These are phyloP conservation scores for Ellobius talpinus DNA, from an alignment of 2,113 vertebrate species.

Conservation along the genomic window DNA sequence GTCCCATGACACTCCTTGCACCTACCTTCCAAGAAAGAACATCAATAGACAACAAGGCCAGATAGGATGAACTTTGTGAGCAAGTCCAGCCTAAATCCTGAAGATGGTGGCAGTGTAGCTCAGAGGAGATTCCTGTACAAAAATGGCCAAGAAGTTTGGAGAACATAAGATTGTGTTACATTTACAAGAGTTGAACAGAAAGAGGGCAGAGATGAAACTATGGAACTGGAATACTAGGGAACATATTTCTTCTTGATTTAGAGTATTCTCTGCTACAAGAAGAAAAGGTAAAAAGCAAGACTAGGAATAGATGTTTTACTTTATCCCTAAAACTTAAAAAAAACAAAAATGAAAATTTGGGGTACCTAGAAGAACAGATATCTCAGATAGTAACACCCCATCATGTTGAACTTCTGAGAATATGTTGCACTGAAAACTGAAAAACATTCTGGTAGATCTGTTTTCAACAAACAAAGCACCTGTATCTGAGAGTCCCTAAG, in stretches of 20 bases:
- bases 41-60: background rate
- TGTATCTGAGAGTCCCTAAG: background rate
- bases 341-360: background rate
- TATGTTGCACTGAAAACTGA: background rate
- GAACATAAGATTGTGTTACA: background rate
- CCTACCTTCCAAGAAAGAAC: background rate
- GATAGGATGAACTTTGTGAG: background rate
- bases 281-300: slow-evolving; percentile 8
- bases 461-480: background rate
- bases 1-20: background rate
- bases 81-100: background rate
- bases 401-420: background rate
- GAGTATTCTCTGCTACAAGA: background rate
- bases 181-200: background rate
- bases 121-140: background rate
- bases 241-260: background rate
- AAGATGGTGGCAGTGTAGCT: background rate
- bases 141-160: background rate
- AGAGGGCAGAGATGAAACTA: background rate
- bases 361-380: background rate
- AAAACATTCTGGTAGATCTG: background rate
- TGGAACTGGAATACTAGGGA: background rate
- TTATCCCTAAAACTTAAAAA: slow-evolving; percentile 24
- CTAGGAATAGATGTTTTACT: background rate
- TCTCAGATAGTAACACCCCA: background rate